phyloP scores from a whole-genome alignment of 2,888 invertebrate genomes.

The Agrochola macilenta region DNA sequence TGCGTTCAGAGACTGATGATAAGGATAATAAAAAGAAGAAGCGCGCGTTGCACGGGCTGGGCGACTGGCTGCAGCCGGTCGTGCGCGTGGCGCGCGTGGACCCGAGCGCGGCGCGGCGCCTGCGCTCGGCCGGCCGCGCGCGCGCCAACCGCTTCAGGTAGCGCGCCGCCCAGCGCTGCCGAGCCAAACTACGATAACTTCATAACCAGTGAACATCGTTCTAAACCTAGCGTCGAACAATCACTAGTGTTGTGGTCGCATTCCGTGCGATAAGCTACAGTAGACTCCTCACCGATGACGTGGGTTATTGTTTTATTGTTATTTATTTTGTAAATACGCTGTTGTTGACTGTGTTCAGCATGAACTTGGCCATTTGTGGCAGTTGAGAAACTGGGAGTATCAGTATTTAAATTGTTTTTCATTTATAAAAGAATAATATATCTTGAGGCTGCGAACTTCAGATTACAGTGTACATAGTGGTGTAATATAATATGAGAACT shows the following conservation, averaged over 20 bases:
- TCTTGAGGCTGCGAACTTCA: slow-evolving; percentile 71
- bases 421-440: slow-evolving; percentile 67
- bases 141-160: slow-evolving; percentile 73
- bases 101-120: slow-evolving; percentile 76
- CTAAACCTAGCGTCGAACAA: slow-evolving; percentile 48
- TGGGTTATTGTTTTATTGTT: slow-evolving; percentile 58
- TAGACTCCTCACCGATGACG: slow-evolving; percentile 19
- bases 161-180: slow-evolving; percentile 65
- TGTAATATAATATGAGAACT: slow-evolving; percentile 72
- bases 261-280: slow-evolving; percentile 24
- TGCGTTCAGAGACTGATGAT: slow-evolving; percentile 78
- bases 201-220: slow-evolving; percentile 25
- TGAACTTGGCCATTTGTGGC: slow-evolving; percentile 46
- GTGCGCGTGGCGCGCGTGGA: slow-evolving; percentile 93
- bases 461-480: slow-evolving; percentile 72
- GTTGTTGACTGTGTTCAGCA: slow-evolving; percentile 53
- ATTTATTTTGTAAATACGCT: slow-evolving; percentile 73
- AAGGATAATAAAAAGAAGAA: slow-evolving; percentile 78
- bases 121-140: slow-evolving; percentile 80
- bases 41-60: slow-evolving; percentile 77
- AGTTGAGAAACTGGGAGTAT: slow-evolving; percentile 60
- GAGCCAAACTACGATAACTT: slow-evolving; percentile 20
- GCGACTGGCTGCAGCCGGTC: slow-evolving; percentile 91
- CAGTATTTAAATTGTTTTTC: slow-evolving; percentile 75
- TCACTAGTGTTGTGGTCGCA: slow-evolving; percentile 58